Evolutionary conservation across 2,888 invertebrate species (phyloP).

Genomic region (Caenorhabditis uteleia): DNA sequence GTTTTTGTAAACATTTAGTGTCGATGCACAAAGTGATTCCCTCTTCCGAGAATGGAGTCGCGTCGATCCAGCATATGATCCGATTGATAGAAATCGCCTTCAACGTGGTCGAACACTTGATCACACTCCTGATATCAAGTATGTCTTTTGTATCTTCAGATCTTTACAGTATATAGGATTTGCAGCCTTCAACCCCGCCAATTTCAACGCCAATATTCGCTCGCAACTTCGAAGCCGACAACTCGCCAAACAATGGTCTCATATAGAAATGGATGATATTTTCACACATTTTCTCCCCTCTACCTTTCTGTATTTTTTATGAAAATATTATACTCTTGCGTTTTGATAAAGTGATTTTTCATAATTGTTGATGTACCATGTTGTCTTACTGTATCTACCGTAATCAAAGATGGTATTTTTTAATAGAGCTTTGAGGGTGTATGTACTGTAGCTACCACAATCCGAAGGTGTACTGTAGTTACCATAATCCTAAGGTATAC

Average conservation of each 20-base stretch:
- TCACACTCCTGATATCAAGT: constrained; percentile 7
- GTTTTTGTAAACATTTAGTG: constrained; percentile 24
- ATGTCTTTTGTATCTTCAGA: too few relatives aligned
- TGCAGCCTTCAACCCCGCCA: constrained; percentile 14
- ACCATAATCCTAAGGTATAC: too few relatives aligned
- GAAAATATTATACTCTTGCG: too few relatives aligned
- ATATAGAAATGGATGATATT: constrained; percentile 24
- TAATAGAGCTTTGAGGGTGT: too few relatives aligned
- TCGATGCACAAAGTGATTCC: constrained; percentile 43
- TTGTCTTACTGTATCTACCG: too few relatives aligned
- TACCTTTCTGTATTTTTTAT: not conserved
- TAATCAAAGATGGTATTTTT: too few relatives aligned
- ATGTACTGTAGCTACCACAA: too few relatives aligned
- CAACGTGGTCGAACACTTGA: constrained; percentile 32
- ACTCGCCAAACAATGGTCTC: constrained; percentile 34
- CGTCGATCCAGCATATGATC: constrained; percentile 48
- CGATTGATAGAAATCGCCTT: constrained; percentile 11
- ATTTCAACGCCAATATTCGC: constrained; percentile 38
- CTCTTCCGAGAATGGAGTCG: constrained; percentile 50
- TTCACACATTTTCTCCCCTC: not conserved
- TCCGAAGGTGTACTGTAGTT: too few relatives aligned
- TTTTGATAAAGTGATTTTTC: too few relatives aligned
- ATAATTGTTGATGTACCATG: too few relatives aligned
- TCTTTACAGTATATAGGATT: too few relatives aligned
- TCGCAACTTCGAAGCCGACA: constrained; percentile 25